phyloP scores from a whole-genome alignment of 2,797 vertebrate species.

The Fundulus diaphanus region DNA sequence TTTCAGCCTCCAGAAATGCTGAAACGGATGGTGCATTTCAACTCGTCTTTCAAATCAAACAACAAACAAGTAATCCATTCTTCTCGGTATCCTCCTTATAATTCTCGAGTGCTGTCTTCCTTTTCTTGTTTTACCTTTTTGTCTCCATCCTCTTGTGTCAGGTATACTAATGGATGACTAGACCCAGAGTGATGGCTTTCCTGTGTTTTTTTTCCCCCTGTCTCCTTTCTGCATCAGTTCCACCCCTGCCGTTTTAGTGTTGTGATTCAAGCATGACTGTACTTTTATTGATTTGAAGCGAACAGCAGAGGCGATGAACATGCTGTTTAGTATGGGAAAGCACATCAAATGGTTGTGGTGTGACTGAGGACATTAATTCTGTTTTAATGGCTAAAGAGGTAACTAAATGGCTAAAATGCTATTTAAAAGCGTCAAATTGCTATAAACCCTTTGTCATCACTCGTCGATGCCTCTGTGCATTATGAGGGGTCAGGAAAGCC shows the following conservation, averaged over 20 bases:
- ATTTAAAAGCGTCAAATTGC: background rate
- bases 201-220: constrained; percentile 8
- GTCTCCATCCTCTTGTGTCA: background rate
- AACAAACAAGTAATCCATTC: constrained; percentile 90
- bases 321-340: constrained; percentile 3
- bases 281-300: constrained; percentile 37
- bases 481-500: background rate
- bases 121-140: constrained; percentile 5
- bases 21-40: constrained; percentile 98
- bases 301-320: background rate
- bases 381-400: background rate
- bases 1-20: constrained; percentile 98
- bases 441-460: background rate
- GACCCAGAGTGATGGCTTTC: constrained; percentile 15
- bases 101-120: constrained; percentile 29
- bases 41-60: constrained; percentile 92
- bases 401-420: background rate
- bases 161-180: constrained; percentile 18
- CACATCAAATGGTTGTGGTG: constrained; percentile 7
- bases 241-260: constrained; percentile 15
- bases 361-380: constrained; percentile 6
- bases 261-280: constrained; percentile 19
- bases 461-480: background rate
- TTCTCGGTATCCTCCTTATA: background rate
- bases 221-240: background rate